phyloP scores from a whole-genome alignment of 2,888 invertebrate genomes.

The Mechanitis messenoides region DNA sequence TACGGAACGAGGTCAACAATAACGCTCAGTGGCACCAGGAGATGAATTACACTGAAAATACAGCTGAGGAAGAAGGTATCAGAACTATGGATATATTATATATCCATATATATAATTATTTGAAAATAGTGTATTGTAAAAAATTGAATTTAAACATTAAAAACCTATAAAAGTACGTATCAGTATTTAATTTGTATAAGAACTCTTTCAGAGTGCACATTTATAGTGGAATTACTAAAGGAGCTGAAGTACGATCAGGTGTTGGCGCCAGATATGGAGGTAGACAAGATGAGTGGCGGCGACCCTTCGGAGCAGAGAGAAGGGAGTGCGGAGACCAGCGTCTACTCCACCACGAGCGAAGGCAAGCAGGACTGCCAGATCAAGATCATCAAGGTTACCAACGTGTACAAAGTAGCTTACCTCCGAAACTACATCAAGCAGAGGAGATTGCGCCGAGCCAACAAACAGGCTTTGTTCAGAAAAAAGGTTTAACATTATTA shows the following conservation, averaged over 20 bases:
- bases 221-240: conserved; percentile 51
- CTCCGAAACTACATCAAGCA: conserved; percentile 64
- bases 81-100: conserved; percentile 11
- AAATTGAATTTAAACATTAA: background rate
- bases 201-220: conserved; percentile 49
- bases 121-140: background rate
- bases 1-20: conserved; percentile 38
- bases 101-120: conserved; percentile 1
- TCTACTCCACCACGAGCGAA: conserved; percentile 45
- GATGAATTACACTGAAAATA: conserved; percentile 26
- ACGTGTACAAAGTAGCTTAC: conserved; percentile 65
- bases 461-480: conserved; percentile 53
- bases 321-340: background rate
- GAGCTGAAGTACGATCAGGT: conserved; percentile 46
- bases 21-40: conserved; percentile 37
- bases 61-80: conserved; percentile 45
- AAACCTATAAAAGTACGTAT: background rate
- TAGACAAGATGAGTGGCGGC: conserved; percentile 41
- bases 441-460: conserved; percentile 54
- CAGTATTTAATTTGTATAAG: conserved; percentile 16
- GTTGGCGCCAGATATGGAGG: conserved; percentile 34
- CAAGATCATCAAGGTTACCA: conserved; percentile 65
- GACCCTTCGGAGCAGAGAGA: conserved; percentile 41
- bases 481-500: conserved; percentile 48
- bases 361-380: conserved; percentile 52